Evolutionary conservation across 2,113 vertebrate species (phyloP).

Genomic region (Drymodes brunneopygia): DNA sequence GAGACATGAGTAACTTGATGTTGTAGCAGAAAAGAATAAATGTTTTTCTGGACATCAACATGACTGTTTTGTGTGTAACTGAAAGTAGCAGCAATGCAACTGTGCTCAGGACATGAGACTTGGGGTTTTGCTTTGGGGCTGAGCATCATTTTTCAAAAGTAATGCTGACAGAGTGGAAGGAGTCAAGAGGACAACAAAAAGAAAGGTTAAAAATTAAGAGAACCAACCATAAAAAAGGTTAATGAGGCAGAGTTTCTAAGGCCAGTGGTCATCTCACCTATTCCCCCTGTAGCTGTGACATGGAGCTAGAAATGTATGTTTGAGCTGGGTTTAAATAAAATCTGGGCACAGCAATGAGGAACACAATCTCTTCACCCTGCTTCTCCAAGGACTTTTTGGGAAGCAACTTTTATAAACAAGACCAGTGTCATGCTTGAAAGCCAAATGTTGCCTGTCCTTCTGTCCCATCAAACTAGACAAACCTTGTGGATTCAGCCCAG

Average conservation of each 20-base stretch:
- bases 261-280: neutral
- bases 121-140: neutral
- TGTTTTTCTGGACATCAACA: neutral
- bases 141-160: neutral
- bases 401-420: neutral
- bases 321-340: neutral
- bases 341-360: neutral
- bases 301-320: neutral
- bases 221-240: neutral
- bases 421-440: neutral
- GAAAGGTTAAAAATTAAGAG: neutral
- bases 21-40: neutral
- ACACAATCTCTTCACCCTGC: neutral
- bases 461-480: neutral
- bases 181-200: neutral
- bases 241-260: neutral
- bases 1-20: neutral
- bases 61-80: fast-evolving
- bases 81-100: neutral
- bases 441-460: neutral
- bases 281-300: neutral
- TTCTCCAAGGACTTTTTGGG: neutral
- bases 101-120: fast-evolving
- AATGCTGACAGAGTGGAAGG: neutral
- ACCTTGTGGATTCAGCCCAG: neutral